Conservation (phyloP, 2,888 invertebrate genomes). For the Incurvaria masculella region DNA sequence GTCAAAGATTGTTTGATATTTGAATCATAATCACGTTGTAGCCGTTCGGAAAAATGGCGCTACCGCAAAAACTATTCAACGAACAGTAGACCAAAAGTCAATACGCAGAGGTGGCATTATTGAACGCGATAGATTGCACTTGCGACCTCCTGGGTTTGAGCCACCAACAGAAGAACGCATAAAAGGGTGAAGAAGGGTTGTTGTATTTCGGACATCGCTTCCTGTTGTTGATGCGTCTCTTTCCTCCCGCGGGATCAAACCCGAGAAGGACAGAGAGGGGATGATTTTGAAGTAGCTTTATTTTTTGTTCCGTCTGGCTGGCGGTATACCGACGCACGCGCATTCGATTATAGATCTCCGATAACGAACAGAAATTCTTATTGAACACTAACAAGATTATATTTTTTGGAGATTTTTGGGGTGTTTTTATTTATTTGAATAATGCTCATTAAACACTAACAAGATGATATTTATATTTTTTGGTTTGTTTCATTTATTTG, state of each 20-base stretch:
- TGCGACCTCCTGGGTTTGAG: constrained; percentile 30
- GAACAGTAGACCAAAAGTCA: no score
- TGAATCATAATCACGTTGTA: constrained; percentile 25
- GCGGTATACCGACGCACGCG: constrained; percentile 35
- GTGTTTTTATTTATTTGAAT: no score
- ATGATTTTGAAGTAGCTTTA: no score
- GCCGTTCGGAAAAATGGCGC: no score
- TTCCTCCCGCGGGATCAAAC: constrained; percentile 21
- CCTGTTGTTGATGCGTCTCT: constrained; percentile 37
- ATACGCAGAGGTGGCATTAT: no score
- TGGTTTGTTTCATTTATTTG: no score
- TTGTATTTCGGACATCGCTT: constrained; percentile 50
- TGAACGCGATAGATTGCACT: constrained; percentile 15
- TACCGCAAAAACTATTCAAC: no score
- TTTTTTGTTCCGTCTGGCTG: no score
- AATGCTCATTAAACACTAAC: no score
- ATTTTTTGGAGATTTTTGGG: no score
- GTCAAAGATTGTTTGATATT: constrained; percentile 29
- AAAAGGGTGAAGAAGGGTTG: constrained; percentile 53
- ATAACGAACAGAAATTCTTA: constrained; percentile 50
- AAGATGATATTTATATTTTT: no score
- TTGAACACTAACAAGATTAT: no score
- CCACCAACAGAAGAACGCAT: constrained; percentile 46
- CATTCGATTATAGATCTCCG: constrained; percentile 50
- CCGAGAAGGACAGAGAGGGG: constrained; percentile 25